Percentiles rank a stretch among this genome's conserved stretches.
These are phyloP conservation scores for Cosmorhoe ocellata DNA, from an alignment of 2,888 invertebrate genomes.

Conservation along the genomic window DNA sequence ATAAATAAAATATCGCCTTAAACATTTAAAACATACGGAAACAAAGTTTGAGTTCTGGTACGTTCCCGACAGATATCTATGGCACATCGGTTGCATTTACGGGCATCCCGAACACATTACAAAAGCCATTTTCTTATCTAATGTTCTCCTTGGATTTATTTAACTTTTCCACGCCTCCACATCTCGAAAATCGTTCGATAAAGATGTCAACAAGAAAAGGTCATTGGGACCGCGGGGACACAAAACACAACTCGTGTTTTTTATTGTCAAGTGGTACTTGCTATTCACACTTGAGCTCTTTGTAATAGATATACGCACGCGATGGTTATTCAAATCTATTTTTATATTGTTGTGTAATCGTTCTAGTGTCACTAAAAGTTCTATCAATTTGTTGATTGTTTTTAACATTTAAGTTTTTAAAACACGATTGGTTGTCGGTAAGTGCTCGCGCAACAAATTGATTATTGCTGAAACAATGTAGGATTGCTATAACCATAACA, in stretches of 20 bases:
- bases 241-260: slow-evolving; percentile 45
- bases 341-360: slow-evolving; percentile 8
- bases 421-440: too few species aligned
- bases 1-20: slow-evolving; percentile 22
- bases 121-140: slow-evolving; percentile 81
- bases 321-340: slow-evolving; percentile 13
- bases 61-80: slow-evolving; percentile 68
- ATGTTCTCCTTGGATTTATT: slow-evolving; percentile 79
- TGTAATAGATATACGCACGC: slow-evolving; percentile 29
- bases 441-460: neutral
- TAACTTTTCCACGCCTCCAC: slow-evolving; percentile 78
- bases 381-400: slow-evolving; percentile 5
- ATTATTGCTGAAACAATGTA: neutral
- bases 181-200: slow-evolving; percentile 76
- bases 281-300: slow-evolving; percentile 36
- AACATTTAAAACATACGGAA: slow-evolving; percentile 37
- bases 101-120: slow-evolving; percentile 80
- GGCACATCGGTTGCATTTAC: slow-evolving; percentile 79
- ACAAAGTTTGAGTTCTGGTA: slow-evolving; percentile 57
- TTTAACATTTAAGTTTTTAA: too few species aligned
- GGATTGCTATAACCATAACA: neutral
- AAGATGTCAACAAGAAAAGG: slow-evolving; percentile 77
- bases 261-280: slow-evolving; percentile 42
- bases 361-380: neutral
- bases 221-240: slow-evolving; percentile 57